Conservation (phyloP, 2,888 invertebrate genomes). For the Idaea dimidiata region DNA sequence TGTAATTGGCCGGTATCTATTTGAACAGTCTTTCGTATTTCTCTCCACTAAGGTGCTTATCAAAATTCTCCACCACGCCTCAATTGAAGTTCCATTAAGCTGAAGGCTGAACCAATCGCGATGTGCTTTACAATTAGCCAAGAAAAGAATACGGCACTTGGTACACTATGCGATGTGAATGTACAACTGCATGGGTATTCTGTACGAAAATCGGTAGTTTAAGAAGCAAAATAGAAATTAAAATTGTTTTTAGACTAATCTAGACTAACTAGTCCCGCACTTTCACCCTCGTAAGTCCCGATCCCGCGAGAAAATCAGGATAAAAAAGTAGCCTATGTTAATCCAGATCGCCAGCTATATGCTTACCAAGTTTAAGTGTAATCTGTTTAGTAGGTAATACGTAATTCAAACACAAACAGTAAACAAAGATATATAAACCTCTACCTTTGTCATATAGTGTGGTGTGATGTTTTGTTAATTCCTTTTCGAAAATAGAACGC, state of each 20-base stretch:
- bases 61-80: neutral
- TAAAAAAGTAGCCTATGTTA: too few relatives aligned
- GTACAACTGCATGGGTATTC: conserved; percentile 29
- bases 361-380: too few relatives aligned
- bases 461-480: neutral
- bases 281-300: too few relatives aligned
- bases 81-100: conserved; percentile 3
- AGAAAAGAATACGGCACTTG: conserved; percentile 38
- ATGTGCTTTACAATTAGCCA: conserved; percentile 47
- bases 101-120: conserved; percentile 16
- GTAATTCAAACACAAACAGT: too few relatives aligned
- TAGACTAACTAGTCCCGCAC: too few relatives aligned
- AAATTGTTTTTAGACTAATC: neutral
- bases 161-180: conserved; percentile 31
- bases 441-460: too few relatives aligned
- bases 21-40: neutral
- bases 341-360: too few relatives aligned
- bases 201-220: conserved; percentile 3
- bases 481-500: neutral
- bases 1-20: neutral
- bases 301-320: too few relatives aligned
- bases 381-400: too few relatives aligned
- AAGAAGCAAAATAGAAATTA: neutral
- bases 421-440: too few relatives aligned
- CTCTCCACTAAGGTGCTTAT: neutral